Conservation (phyloP, 37 sponge, comb jelly and placozoan genomes). For the Ianthella basta region DNA sequence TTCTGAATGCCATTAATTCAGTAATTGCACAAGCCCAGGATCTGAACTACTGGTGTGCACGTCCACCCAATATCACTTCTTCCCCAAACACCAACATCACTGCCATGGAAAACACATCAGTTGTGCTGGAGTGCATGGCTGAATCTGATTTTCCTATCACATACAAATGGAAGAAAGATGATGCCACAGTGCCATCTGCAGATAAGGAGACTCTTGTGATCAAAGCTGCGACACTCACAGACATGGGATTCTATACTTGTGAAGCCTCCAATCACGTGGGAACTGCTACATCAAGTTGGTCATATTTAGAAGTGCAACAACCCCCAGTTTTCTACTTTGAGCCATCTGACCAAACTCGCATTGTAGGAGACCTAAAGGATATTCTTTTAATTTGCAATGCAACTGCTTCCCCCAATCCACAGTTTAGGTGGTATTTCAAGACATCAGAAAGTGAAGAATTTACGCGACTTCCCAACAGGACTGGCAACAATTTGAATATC, state of each 20-base stretch:
- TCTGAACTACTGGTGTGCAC: constrained; percentile 41
- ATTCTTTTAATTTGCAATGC: constrained; percentile 5
- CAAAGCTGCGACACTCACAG: background rate
- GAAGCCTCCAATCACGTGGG: constrained; percentile 15
- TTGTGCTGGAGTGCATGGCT: constrained; percentile 1
- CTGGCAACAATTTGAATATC: background rate
- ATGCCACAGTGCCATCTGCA: background rate
- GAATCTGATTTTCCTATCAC: constrained; percentile 21
- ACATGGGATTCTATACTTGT: constrained; percentile 20
- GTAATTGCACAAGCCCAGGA: constrained; percentile 1
- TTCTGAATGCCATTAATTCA: background rate
- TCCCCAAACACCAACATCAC: constrained; percentile 10
- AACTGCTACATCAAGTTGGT: background rate
- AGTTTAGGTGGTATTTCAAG: constrained; percentile 26
- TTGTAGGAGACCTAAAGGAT: constrained; percentile 1
- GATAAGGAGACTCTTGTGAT: background rate
- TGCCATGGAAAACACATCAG: background rate
- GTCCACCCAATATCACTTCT: constrained; percentile 18
- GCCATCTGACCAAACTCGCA: constrained; percentile 2
- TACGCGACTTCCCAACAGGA: background rate
- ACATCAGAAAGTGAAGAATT: background rate
- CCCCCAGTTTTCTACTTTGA: constrained; percentile 16
- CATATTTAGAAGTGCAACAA: constrained; percentile 19
- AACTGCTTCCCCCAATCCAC: constrained; percentile 11
- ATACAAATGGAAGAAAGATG: constrained; percentile 31